A percentile compares a stretch with the other conserved stretches of the same genome.
Conservation (phyloP, 2,797 vertebrate genomes). For the Poeciliopsis gracilis region DNA sequence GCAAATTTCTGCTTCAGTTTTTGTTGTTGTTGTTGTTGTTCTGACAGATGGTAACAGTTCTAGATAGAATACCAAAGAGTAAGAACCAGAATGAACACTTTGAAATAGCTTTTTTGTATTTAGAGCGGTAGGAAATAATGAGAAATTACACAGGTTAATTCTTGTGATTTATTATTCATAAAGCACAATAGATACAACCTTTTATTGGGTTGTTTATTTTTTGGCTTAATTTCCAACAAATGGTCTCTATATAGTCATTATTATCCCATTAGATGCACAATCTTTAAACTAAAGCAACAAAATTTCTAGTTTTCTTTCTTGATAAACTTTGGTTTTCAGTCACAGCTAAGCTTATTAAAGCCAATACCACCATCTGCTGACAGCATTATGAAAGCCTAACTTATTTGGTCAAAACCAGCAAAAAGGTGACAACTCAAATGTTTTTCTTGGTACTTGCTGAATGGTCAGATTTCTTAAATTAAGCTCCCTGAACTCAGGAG, state of each 20-base stretch:
- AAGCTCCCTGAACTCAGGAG: neutral
- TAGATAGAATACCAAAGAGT: neutral
- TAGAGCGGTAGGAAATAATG: neutral
- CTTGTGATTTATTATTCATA: neutral
- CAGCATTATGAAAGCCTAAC: neutral
- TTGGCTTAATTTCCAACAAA: neutral
- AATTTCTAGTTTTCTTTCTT: neutral
- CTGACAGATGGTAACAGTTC: neutral
- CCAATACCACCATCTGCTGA: constrained; percentile 6
- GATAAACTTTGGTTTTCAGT: neutral
- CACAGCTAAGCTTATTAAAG: neutral
- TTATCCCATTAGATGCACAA: neutral
- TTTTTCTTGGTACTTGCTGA: neutral
- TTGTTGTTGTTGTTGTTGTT: neutral
- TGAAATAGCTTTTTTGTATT: neutral
- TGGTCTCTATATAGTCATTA: neutral
- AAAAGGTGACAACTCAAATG: neutral
- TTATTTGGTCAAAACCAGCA: neutral
- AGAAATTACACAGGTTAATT: neutral
- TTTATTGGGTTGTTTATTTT: neutral
- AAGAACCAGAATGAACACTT: neutral
- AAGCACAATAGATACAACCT: neutral
- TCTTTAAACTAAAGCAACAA: neutral
- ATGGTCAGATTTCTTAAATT: neutral
- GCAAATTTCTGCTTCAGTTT: neutral